Evolutionary conservation across 1,140 invertebrate species (phyloP).

Genomic region (Brachionus plicatilis): DNA sequence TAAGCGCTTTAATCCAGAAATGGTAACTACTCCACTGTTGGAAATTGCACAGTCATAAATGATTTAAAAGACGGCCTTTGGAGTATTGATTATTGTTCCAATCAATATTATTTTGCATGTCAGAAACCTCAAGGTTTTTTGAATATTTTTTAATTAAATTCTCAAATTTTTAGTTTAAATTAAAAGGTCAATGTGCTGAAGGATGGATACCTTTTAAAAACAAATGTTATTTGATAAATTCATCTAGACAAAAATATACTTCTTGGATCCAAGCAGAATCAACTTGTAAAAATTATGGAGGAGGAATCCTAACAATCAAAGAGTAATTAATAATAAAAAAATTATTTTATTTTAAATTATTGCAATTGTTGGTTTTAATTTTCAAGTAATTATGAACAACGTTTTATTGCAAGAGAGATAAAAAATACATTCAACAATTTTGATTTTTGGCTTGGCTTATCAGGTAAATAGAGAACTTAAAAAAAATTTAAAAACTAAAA

Average conservation of each 20-base stretch:
- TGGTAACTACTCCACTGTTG: not conserved
- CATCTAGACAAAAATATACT: not conserved
- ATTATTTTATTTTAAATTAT: not conserved
- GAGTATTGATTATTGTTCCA: constrained; percentile 12
- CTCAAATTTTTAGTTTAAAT: not conserved
- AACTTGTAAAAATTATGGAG: constrained; percentile 15
- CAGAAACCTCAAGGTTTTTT: constrained; percentile 15
- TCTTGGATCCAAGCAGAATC: constrained; percentile 1
- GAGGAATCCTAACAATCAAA: not conserved
- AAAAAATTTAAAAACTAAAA: not conserved
- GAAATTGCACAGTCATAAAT: constrained; percentile 34
- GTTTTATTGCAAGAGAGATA: constrained; percentile 28
- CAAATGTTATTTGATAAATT: constrained; percentile 19
- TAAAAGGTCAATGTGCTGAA: constrained; percentile 31
- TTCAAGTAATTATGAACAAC: constrained; percentile 2
- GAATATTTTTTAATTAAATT: not conserved
- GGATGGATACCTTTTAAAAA: constrained; percentile 37
- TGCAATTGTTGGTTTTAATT: not conserved
- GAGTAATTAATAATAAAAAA: not conserved
- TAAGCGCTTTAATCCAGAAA: not conserved
- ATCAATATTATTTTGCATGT: constrained; percentile 33
- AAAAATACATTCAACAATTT: not conserved
- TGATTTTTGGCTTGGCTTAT: constrained; percentile 30
- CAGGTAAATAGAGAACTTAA: not conserved
- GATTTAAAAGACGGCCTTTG: constrained; percentile 13